These are phyloP conservation scores for Xenus cinereus DNA, from an alignment of 2,113 vertebrate species.

Conservation along the genomic window DNA sequence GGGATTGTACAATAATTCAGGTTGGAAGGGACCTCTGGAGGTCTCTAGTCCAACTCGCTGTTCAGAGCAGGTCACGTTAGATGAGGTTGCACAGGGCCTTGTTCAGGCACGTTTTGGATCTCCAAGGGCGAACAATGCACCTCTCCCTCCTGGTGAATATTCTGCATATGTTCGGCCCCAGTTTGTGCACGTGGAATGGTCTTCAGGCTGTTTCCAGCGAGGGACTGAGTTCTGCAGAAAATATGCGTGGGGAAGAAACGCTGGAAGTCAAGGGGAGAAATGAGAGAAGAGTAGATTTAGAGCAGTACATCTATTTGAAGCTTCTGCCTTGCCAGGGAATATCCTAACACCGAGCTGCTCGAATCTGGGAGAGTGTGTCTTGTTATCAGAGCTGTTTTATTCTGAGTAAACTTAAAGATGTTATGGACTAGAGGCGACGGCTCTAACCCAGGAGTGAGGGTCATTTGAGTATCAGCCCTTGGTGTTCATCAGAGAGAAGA, in stretches of 20 bases:
- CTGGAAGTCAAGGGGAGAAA: not conserved
- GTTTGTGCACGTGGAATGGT: not conserved
- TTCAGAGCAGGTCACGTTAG: not conserved
- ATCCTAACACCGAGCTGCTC: not conserved
- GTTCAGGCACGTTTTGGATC: not conserved
- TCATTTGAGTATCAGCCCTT: not conserved
- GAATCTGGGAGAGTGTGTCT: not conserved
- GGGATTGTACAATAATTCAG: not conserved
- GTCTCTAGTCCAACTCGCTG: not conserved
- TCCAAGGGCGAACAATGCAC: not conserved
- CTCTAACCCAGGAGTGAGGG: not conserved
- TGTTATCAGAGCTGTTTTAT: not conserved
- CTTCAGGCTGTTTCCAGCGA: not conserved
- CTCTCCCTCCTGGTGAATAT: not conserved
- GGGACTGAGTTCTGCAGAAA: not conserved
- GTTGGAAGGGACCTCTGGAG: not conserved
- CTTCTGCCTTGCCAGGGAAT: not conserved
- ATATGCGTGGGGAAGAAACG: not conserved
- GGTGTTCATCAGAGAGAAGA: not conserved
- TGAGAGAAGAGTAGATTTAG: not conserved
- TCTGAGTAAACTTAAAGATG: not conserved
- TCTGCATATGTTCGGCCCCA: fast-evolving
- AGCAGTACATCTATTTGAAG: not conserved
- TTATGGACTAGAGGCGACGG: not conserved
- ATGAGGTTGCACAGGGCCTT: not conserved